Base-by-base conservation (phyloP, 2,888 invertebrate species). In the Hypsopygia costalis region DNA sequence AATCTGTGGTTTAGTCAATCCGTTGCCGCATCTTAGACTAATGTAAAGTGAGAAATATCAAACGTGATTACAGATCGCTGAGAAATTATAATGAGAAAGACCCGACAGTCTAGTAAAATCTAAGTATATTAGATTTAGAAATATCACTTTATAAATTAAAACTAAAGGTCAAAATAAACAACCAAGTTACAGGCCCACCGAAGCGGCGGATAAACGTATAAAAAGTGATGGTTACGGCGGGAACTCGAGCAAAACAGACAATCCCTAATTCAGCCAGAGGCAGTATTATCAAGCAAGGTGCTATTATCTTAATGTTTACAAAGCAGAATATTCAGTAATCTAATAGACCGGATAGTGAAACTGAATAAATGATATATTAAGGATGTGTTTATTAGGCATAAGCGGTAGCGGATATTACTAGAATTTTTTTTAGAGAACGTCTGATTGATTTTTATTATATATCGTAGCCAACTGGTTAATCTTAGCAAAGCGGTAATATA, bases 331-430 rank as follows among this genome's bases (percentile, higher is more conserved):
- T 44, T 43, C 40, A 34, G 37, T 41, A 32, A 41, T 44, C 37
- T 44, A 44, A 44, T 44, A 44, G 43, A 34, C 36, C 21, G 43
- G 25, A 36, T 40, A 41, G 35, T 11, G 36, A 34, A 44, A 25
- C 44, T 44, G 44, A 44, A 44, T 44, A 35, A 44, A 35, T 44
- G 11, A 44, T 38, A 31, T 20, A 20, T 16, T 16, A 31, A 11
- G n/a, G 25, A 4, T 3, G n/a, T 10, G 36, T 9, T 6, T 6
- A 5, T n/a, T 8, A 2, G 5, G 9, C 10, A 36, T 0, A 35
- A 28, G 35, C 11, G 35, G 25, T 5, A 35, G 34, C 34, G 34
- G 25, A 6, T 4, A 25, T 25, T n/a, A n/a, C n/a, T n/a, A n/a
- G n/a, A n/a, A n/a, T n/a, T n/a, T n/a, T n/a, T n/a, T n/a, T n/a